Evolutionary conservation across 2,888 invertebrate species (phyloP), one percentile per base, ranked within the genome.

Genomic region (Chrysolina americana): DNA sequence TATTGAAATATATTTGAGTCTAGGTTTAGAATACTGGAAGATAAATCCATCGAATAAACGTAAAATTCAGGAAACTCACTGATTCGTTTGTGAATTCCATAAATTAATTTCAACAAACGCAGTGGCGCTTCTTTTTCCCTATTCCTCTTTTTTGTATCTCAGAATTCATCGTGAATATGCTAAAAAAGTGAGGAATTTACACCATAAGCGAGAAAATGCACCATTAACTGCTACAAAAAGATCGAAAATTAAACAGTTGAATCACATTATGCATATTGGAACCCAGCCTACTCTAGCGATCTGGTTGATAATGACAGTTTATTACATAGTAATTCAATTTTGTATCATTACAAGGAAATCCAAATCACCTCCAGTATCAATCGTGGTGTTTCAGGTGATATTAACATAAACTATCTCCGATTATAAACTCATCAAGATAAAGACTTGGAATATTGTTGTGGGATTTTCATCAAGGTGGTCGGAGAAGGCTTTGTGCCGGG

Each of bases 351-450:
- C 59, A 59, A 59, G 59, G 59, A 59, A 28, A 59, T 59, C 59
- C n/a, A 28, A 23, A 59, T 59, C 59, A 59, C 59, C 59, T 59
- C 15, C 59, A 59, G 59, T 28, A 59, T 59, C 36, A 59, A 2
- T 59, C 23, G 28, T 19, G 28, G 28, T 59, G 36, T 10, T 59
- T n/a, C 23, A 28, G 28, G 36, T 36, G 59, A 59, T 59, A 59
- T 59, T 59, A 59, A 8, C 59, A 59, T 59, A 28, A 59, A 36
- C 59, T 59, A 59, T 36, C 36, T 28, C 36, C 13, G n/a, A 59
- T 59, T 59, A 59, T 59, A 59, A 59, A 59, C 59, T 59, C 59
- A 59, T 59, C 59, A 59, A 59, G 59, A 59, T 59, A 59, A 59
- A 59, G 59, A 23, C 59, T 36, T n/a, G 28, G 28, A 59, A 59